Base-by-base conservation (phyloP, 1,140 invertebrate species). In the Holotrichia oblita region DNA sequence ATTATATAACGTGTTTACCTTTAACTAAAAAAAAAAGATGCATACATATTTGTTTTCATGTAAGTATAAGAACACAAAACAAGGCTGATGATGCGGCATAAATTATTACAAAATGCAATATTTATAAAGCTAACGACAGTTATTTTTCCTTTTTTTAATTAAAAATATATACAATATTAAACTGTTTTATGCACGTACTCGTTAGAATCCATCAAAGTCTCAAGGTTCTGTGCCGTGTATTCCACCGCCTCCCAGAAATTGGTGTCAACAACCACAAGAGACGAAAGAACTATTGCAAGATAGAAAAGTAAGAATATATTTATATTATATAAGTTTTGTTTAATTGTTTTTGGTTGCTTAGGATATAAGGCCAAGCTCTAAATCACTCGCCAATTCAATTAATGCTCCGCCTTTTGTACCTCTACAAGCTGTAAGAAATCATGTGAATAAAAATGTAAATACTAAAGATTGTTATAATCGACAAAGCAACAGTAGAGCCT, bases 371-470 rank as follows among this genome's bases (percentile, higher is more conserved):
- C 7, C 40, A 40, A 73, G n/a, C 20, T 41, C 10, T 40, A 73
- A 73, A 73, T n/a, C 40, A 73, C n/a, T 2, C 14, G 72, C 8
- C 0, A 41, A 27, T 12, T 40, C 34, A 7, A 40, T 20, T 41
- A 8, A 12, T 10, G 20, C 6, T n/a, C 24, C 72, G 8, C 40
- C 74, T 76, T 76, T 76, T 55, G 24, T 55, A 20, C 74, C 74
- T 9, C 14, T 76, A 55, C 74, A 76, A 76, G 74, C 74, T 48
- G 74, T 76, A 6, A 55, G 24, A 74, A 34, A 75, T 12, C 73
- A 75, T 44, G 24, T n/a, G 6, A 44, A 40, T 14, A 44, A 55
- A 55, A 76, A 76, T 48, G 74, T 76, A 24, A 20, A 64, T 24
- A 64, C 22, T 0, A 64, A 64, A 20, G 3, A 8, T 6, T 14